Percentiles rank a stretch among this genome's conserved stretches.
phyloP scores from a whole-genome alignment of 2,113 vertebrate genomes.

The Xyliphius kryptos region DNA sequence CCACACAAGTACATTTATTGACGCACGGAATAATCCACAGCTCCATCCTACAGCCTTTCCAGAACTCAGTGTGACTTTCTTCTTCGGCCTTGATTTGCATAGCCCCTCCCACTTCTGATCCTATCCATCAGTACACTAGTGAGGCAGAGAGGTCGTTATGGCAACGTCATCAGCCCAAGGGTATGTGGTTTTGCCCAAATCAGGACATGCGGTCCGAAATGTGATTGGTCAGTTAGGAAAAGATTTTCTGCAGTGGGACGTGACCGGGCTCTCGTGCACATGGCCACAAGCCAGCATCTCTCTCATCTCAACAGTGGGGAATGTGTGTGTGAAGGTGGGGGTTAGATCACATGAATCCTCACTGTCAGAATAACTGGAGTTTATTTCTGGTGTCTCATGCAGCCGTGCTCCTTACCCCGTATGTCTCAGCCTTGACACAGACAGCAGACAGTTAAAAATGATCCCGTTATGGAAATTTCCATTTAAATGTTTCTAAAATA shows the following conservation, averaged over 20 bases:
- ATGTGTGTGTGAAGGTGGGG: conserved; percentile 8
- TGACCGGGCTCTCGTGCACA: conserved; percentile 48
- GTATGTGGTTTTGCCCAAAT: conserved; percentile 43
- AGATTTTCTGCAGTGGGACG: conserved; percentile 65
- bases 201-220: conserved; percentile 11
- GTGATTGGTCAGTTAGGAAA: conserved; percentile 48
- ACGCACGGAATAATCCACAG: no score
- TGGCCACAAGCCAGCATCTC: conserved; percentile 23
- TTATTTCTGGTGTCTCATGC: conserved; percentile 33
- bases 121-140: conserved; percentile 31
- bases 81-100: conserved; percentile 33
- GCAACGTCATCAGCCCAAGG: conserved; percentile 37
- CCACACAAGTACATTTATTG: no score
- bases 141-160: conserved; percentile 50
- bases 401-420: conserved; percentile 3
- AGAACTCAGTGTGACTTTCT: conserved; percentile 28
- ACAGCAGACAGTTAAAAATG: conserved; percentile 2
- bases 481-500: no score
- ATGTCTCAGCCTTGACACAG: conserved; percentile 3
- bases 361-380: conserved; percentile 31
- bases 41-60: no score
- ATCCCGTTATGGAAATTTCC: not conserved
- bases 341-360: conserved; percentile 28
- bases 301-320: no score
- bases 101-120: conserved; percentile 30